These are phyloP conservation scores for Trichechus manatus DNA, from an alignment of 2,113 vertebrate genomes.

Conservation along the genomic window DNA sequence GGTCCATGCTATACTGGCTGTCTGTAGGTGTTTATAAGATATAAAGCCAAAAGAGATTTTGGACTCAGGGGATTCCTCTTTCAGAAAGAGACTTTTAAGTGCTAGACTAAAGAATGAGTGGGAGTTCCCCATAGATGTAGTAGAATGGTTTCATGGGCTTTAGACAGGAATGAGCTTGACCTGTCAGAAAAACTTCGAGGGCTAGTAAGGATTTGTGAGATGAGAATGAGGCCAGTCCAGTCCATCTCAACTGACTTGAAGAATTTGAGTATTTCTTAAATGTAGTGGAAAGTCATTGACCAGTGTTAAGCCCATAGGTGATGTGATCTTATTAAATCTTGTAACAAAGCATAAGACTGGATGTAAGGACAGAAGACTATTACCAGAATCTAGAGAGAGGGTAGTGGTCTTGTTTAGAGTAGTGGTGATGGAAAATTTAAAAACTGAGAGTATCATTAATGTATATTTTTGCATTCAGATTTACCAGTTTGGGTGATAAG, in stretches of 20 bases:
- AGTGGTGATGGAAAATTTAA: background rate
- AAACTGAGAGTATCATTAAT: background rate
- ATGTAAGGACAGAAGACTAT: background rate
- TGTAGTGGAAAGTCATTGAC: background rate
- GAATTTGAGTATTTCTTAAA: background rate
- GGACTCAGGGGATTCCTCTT: accelerated
- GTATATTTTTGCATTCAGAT: background rate
- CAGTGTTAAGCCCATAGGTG: background rate
- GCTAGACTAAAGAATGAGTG: background rate
- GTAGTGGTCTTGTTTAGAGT: accelerated
- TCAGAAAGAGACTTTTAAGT: background rate
- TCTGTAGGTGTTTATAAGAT: background rate
- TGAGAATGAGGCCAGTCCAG: background rate
- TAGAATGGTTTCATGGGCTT: background rate
- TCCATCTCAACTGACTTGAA: background rate
- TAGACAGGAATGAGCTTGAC: background rate
- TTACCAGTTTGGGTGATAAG: background rate
- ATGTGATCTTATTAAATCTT: background rate
- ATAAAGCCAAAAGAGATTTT: background rate
- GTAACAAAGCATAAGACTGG: background rate
- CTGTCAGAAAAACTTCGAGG: background rate
- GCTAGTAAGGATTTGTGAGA: background rate
- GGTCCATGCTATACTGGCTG: accelerated
- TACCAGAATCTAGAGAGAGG: background rate
- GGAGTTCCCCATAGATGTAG: background rate